These are phyloP conservation scores for Diabrotica balteata DNA, from an alignment of 2,888 invertebrate genomes.

Conservation along the genomic window DNA sequence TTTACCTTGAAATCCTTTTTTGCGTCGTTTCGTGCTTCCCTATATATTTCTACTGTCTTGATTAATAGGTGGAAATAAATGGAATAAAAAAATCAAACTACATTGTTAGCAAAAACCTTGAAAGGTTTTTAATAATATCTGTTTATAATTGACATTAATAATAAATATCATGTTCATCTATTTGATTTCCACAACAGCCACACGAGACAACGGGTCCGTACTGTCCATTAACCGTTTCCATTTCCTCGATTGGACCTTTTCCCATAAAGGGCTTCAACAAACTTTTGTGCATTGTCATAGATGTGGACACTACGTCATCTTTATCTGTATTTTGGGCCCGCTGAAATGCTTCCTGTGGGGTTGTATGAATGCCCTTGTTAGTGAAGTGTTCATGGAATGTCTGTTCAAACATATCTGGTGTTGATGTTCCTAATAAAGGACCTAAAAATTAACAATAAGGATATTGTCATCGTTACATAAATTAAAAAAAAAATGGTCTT, in stretches of 20 bases:
- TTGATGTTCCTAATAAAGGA: neutral
- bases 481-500: too few species aligned
- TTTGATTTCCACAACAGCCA: too few species aligned
- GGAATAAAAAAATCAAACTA: too few species aligned
- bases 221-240: conserved; percentile 6
- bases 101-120: too few species aligned
- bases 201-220: neutral
- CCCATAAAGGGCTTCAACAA: conserved; percentile 47
- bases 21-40: too few species aligned
- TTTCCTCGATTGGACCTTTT: conserved; percentile 28
- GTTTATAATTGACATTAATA: too few species aligned
- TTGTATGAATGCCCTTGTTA: neutral
- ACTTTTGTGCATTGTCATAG: conserved; percentile 28
- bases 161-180: too few species aligned
- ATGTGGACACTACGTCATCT: conserved; percentile 30
- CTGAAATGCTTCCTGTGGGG: neutral
- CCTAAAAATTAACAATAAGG: neutral
- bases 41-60: too few species aligned
- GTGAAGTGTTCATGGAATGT: conserved; percentile 8
- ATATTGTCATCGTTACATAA: too few species aligned
- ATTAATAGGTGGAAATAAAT: too few species aligned
- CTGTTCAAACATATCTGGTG: neutral
- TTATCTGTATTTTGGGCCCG: neutral
- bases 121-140: too few species aligned
- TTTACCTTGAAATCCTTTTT: too few species aligned